Conservation (phyloP, 2,113 vertebrate genomes). For the Gobius niger region DNA sequence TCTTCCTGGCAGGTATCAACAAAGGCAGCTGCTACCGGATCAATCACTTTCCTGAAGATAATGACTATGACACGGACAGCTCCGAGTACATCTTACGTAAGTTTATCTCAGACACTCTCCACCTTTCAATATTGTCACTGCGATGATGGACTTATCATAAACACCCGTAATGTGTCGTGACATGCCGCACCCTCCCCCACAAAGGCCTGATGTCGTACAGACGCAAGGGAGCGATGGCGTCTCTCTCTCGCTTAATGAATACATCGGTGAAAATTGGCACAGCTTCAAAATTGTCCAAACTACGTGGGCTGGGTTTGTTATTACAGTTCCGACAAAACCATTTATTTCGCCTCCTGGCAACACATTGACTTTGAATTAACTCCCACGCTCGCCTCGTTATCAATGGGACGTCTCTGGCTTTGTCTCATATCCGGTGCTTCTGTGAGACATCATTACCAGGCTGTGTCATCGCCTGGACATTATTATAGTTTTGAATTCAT, state of each 20-base stretch:
- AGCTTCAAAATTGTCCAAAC: background rate
- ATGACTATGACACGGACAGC: conserved; percentile 95
- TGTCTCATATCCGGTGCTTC: conserved; percentile 7
- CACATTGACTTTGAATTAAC: conserved; percentile 10
- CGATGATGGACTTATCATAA: conserved; percentile 40
- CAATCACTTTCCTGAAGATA: conserved; percentile 97
- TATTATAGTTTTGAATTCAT: background rate
- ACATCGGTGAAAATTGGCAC: background rate
- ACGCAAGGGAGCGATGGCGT: conserved; percentile 35
- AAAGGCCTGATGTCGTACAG: conserved; percentile 52
- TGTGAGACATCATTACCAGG: background rate
- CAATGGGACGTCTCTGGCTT: conserved; percentile 2
- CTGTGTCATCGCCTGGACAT: background rate
- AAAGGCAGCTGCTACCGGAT: conserved; percentile 96
- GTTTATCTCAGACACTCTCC: conserved; percentile 63
- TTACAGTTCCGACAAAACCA: conserved; percentile 3
- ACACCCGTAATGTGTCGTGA: conserved; percentile 48
- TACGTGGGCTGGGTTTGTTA: background rate
- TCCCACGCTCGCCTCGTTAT: conserved; percentile 3
- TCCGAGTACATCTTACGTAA: conserved; percentile 97
- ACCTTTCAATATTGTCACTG: conserved; percentile 31
- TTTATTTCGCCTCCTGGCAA: conserved; percentile 11
- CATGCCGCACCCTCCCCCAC: conserved; percentile 28
- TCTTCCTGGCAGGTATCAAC: conserved; percentile 83
- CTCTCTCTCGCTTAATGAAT: conserved; percentile 13